A percentile compares a stretch with the other conserved stretches of the same genome.
Conservation (phyloP, 2,888 invertebrate genomes). For the Mycalesis mineus region DNA sequence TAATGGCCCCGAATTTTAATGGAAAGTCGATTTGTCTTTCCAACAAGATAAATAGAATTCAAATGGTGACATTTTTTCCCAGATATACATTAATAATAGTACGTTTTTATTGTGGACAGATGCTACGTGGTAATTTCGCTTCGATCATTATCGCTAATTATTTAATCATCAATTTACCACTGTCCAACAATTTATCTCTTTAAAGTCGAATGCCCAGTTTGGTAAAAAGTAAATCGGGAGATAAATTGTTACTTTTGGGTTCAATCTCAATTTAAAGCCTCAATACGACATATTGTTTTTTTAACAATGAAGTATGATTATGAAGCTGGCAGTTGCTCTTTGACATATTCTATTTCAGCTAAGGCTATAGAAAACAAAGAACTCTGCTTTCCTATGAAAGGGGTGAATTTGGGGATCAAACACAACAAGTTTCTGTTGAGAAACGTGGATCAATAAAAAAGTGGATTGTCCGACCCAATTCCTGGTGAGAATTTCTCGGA, state of each 20-base stretch:
- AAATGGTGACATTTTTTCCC: constrained; percentile 15
- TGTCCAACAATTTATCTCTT: constrained; percentile 62
- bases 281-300: no score
- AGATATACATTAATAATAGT: constrained; percentile 55
- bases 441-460: no score
- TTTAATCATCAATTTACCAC: constrained; percentile 72
- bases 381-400: no score
- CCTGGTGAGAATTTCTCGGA: no score
- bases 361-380: no score
- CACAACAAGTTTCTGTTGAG: no score
- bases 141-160: constrained; percentile 67
- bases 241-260: constrained; percentile 15
- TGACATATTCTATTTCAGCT: no score
- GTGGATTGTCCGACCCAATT: no score
- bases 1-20: constrained; percentile 15
- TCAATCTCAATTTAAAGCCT: constrained; percentile 10
- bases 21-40: constrained; percentile 19
- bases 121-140: constrained; percentile 37
- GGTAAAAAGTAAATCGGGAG: constrained; percentile 19
- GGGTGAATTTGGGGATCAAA: no score
- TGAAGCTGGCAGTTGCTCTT: not conserved
- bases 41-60: constrained; percentile 18
- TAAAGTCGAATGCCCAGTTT: constrained; percentile 27
- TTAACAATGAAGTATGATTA: not conserved
- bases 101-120: constrained; percentile 37